Conservation (phyloP, 2,797 vertebrate genomes). For the Salarias fasciatus region DNA sequence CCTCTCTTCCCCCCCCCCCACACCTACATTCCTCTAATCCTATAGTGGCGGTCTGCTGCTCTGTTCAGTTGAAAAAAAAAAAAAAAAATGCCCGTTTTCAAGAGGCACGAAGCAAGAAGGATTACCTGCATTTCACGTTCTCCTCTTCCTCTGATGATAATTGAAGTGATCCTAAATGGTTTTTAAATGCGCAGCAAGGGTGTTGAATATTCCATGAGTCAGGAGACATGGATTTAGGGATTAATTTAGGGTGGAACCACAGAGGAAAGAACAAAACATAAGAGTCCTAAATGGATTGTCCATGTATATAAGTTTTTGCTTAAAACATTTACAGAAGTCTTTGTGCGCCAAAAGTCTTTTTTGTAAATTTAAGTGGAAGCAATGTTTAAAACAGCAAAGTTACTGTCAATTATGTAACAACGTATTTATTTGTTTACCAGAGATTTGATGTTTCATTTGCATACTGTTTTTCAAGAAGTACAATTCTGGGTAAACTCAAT, state of each 20-base stretch:
- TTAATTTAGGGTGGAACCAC: slow-evolving; percentile 25
- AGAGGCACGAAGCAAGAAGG: slow-evolving; percentile 11
- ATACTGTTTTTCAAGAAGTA: background rate
- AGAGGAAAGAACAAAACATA: slow-evolving; percentile 24
- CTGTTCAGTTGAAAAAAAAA: too few relatives aligned
- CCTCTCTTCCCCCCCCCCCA: slow-evolving; percentile 14
- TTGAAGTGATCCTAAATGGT: slow-evolving; percentile 50
- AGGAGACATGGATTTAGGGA: slow-evolving; percentile 17
- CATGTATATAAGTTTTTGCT: slow-evolving; percentile 23
- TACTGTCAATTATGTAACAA: background rate
- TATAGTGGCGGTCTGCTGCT: slow-evolving; percentile 13
- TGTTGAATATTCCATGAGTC: slow-evolving; percentile 45
- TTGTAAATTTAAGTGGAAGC: background rate
- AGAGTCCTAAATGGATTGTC: slow-evolving; percentile 38
- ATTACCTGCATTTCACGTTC: slow-evolving; percentile 42
- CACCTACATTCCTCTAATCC: slow-evolving; percentile 46
- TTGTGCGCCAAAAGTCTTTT: background rate
- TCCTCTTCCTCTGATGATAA: slow-evolving; percentile 40
- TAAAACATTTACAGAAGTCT: background rate
- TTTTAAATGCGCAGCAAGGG: slow-evolving; percentile 27
- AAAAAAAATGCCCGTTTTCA: slow-evolving; percentile 7
- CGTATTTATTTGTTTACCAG: background rate
- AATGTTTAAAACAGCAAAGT: background rate
- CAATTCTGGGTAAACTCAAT: background rate
- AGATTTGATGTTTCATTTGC: slow-evolving; percentile 2